Percentiles rank a stretch among this genome's conserved stretches.
These are phyloP conservation scores for Geodia barretti DNA, from an alignment of 37 sponge, comb jelly and placozoan genomes.

Conservation along the genomic window DNA sequence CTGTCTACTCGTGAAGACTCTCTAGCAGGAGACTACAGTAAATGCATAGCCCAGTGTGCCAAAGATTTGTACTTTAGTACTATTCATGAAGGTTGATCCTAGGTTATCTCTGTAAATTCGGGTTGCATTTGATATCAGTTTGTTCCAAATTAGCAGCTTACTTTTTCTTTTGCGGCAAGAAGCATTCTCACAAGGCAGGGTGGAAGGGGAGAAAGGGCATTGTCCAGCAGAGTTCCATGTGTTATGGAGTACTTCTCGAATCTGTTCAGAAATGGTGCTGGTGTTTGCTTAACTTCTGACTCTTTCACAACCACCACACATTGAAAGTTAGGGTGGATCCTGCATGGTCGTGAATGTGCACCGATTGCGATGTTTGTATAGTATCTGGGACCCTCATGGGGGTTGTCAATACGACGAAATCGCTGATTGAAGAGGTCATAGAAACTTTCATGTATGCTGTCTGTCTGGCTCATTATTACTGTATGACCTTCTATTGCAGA, in stretches of 20 bases:
- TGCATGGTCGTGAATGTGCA: slow-evolving; percentile 71
- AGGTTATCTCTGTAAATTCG: too few relatives aligned
- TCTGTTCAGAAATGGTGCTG: slow-evolving; percentile 85
- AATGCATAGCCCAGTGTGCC: too few relatives aligned
- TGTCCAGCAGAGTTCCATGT: slow-evolving; percentile 59
- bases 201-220: slow-evolving; percentile 59
- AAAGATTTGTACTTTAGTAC: too few relatives aligned
- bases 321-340: slow-evolving; percentile 76
- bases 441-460: slow-evolving; percentile 87
- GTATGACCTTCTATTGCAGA: slow-evolving; percentile 83
- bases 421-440: slow-evolving; percentile 89
- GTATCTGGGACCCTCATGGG: slow-evolving; percentile 57
- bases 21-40: too few relatives aligned
- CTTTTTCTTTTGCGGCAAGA: slow-evolving; percentile 58
- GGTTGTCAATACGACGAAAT: slow-evolving; percentile 68
- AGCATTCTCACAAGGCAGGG: slow-evolving; percentile 58
- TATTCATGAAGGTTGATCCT: too few relatives aligned
- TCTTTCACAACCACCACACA: slow-evolving; percentile 81
- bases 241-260: slow-evolving; percentile 85
- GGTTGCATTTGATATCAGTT: neutral
- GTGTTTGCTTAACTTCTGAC: slow-evolving; percentile 69
- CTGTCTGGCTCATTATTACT: slow-evolving; percentile 80
- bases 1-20: too few relatives aligned
- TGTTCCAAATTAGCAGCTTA: slow-evolving; percentile 21
- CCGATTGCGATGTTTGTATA: slow-evolving; percentile 91